These are phyloP conservation scores for Apodemia duryi DNA, from an alignment of 2,888 invertebrate genomes.

Conservation along the genomic window DNA sequence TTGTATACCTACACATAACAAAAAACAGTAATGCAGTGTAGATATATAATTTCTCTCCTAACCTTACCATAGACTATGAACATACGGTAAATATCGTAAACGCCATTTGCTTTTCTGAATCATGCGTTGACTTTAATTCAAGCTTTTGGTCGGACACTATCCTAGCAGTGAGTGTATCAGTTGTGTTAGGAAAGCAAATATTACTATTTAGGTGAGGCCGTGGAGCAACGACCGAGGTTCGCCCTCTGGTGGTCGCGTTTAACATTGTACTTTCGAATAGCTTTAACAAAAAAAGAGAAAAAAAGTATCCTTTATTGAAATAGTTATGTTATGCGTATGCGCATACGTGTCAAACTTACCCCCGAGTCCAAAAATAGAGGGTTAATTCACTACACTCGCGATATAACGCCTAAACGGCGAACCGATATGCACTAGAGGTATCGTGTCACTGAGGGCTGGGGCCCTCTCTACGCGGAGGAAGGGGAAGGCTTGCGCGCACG, in stretches of 20 bases:
- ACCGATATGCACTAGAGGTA: conserved; percentile 53
- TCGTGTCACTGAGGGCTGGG: conserved; percentile 30
- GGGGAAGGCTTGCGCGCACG: conserved; percentile 28
- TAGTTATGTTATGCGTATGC: not conserved
- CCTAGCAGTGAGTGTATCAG: not conserved
- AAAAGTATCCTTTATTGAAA: not conserved
- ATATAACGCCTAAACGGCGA: conserved; percentile 58
- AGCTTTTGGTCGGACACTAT: not conserved
- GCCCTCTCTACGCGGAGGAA: conserved; percentile 36
- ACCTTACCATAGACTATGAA: not conserved
- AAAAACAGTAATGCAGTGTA: too few relatives aligned
- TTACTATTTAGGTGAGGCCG: conserved; percentile 4
- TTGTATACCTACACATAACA: too few relatives aligned
- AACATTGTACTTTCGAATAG: not conserved
- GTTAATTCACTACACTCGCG: conserved; percentile 43
- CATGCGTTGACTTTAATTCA: not conserved
- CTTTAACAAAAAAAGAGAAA: not conserved
- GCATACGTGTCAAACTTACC: conserved; percentile 19
- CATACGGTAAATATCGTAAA: not conserved
- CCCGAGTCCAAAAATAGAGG: not conserved
- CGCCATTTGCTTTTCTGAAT: not conserved
- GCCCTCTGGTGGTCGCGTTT: conserved; percentile 2
- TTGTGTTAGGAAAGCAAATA: not conserved
- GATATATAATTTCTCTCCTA: too few relatives aligned
- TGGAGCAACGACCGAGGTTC: conserved; percentile 5